phyloP scores from a whole-genome alignment of 2,888 invertebrate species.

The Parnassius orleans region DNA sequence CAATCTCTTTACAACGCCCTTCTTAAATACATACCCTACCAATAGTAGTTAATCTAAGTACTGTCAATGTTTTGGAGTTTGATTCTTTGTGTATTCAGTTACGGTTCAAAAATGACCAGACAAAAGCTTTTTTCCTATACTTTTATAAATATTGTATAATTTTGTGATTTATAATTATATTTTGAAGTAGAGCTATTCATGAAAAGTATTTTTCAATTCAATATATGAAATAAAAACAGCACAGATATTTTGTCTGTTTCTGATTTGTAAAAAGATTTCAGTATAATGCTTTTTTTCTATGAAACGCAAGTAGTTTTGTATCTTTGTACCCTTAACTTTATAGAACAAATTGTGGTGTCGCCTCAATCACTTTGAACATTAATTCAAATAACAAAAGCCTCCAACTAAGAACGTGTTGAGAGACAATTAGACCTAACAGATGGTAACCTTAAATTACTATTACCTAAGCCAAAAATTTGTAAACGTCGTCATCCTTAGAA shows the following conservation, averaged over 20 bases:
- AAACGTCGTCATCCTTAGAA: not conserved
- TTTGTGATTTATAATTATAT: not conserved
- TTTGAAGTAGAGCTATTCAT: no score
- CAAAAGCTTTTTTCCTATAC: conserved; percentile 1
- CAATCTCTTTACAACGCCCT: conserved; percentile 30
- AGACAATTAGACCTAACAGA: conserved; percentile 10
- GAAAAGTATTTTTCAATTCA: no score
- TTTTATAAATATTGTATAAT: not conserved
- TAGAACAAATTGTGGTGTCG: conserved; percentile 6
- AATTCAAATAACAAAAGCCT: not conserved
- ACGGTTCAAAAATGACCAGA: not conserved
- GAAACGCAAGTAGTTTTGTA: not conserved
- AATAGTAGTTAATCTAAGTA: conserved; percentile 18
- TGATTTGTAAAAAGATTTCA: not conserved
- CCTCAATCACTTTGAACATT: conserved; percentile 1
- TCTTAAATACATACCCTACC: conserved; percentile 33
- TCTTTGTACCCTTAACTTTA: not conserved
- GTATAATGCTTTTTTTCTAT: not conserved
- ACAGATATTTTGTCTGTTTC: not conserved
- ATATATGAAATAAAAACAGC: not conserved
- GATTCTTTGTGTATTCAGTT: not conserved
- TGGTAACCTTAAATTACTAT: conserved; percentile 18
- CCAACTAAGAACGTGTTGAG: not conserved
- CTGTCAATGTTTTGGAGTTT: conserved; percentile 9
- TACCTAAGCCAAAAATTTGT: not conserved